Evolutionary conservation across 2,113 vertebrate species (phyloP).

Genomic region (Felis chaus): DNA sequence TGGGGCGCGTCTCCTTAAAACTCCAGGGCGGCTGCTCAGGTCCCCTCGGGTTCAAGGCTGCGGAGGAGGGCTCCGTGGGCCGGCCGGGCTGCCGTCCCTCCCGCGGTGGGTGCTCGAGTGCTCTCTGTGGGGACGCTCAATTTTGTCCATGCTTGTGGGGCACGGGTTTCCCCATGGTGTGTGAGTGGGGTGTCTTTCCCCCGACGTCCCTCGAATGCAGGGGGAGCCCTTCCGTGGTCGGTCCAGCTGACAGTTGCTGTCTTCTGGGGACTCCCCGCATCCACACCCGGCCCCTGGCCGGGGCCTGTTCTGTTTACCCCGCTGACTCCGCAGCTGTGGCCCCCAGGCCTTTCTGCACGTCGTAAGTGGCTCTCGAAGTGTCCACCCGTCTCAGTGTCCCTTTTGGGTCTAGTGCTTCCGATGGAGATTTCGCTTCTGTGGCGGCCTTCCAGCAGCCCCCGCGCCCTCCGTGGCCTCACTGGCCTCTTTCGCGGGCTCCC

Average conservation of each 20-base stretch:
- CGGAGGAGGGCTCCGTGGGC: background rate
- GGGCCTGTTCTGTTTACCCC: background rate
- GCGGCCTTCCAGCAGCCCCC: background rate
- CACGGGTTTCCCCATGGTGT: fast-evolving
- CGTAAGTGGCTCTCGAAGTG: background rate
- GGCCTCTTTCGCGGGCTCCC: background rate
- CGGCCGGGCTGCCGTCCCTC: fast-evolving
- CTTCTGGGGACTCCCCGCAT: background rate
- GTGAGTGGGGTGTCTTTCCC: fast-evolving
- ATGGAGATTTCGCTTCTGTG: background rate
- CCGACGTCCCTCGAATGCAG: fast-evolving
- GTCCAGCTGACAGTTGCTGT: fast-evolving
- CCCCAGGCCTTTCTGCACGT: background rate
- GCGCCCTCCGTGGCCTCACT: fast-evolving
- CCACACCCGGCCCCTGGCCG: fast-evolving
- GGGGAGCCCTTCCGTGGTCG: no score
- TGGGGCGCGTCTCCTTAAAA: fast-evolving
- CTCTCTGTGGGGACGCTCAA: fast-evolving
- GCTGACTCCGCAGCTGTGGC: fast-evolving
- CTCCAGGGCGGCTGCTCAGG: fast-evolving
- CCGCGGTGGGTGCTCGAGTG: fast-evolving
- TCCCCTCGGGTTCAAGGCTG: background rate
- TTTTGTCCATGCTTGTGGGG: fast-evolving
- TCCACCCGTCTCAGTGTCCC: background rate
- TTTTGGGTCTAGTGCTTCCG: background rate